Percentiles rank a stretch among this genome's conserved stretches.
phyloP scores from a whole-genome alignment of 2,113 vertebrate species.

The Stercorarius parasiticus region DNA sequence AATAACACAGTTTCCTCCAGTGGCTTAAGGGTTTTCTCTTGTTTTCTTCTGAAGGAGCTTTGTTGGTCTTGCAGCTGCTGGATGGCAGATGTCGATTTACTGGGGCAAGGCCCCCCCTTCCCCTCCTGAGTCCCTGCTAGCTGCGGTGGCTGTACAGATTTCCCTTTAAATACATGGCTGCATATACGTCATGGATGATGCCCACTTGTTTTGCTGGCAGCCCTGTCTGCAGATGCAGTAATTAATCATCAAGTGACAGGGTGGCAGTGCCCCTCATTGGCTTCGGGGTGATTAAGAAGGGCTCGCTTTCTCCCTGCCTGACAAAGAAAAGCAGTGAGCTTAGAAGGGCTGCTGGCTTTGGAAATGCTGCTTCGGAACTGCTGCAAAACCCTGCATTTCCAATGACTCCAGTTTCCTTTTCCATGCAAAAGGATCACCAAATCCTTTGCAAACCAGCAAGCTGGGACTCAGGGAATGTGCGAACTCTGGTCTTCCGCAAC shows the following conservation, averaged over 20 bases:
- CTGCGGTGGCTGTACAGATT: background rate
- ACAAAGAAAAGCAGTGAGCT: background rate
- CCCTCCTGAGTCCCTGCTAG: background rate
- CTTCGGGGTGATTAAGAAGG: constrained; percentile 13
- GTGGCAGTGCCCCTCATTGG: constrained; percentile 28
- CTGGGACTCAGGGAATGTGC: background rate
- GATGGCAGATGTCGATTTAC: constrained; percentile 5
- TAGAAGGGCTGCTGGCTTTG: background rate
- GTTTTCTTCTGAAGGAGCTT: constrained; percentile 35
- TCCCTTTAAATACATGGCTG: background rate
- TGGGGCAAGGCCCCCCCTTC: background rate
- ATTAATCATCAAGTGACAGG: constrained; percentile 50
- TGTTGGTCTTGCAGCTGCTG: constrained; percentile 54
- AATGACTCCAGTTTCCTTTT: background rate
- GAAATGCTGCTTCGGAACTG: background rate
- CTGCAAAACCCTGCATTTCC: background rate
- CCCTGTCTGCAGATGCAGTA: constrained; percentile 27
- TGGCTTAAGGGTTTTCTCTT: background rate
- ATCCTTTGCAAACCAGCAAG: background rate
- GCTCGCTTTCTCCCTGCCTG: background rate
- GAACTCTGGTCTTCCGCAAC: background rate
- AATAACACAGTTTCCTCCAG: background rate
- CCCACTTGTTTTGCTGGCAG: constrained; percentile 13
- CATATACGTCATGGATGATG: background rate
- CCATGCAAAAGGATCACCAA: background rate